Base-by-base conservation (phyloP, 2,888 invertebrate species). In the Corythucha ciliata region DNA sequence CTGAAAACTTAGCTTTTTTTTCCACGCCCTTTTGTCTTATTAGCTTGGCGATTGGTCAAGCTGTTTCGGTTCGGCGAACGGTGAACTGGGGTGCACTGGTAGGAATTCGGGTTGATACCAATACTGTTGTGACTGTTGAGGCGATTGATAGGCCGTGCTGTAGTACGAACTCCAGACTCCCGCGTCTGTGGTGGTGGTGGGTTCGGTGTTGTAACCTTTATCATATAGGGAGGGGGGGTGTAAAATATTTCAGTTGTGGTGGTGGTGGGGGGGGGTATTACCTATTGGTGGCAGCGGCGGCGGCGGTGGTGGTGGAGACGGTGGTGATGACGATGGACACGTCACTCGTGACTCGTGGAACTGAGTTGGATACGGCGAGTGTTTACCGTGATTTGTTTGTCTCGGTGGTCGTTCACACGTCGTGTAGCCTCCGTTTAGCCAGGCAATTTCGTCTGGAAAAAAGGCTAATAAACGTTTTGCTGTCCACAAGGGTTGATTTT, bases 401-500 rank as follows among this genome's bases (percentile, higher is more conserved):
- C 44, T 40, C 37, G 36, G 54, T 33, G 18, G 44, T 40, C 46
- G 46, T 42, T 40, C 53, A 24, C 44, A 48, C 44, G 21, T 49
- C 39, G 50, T 50, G 45, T 52, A 52, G 21, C 37, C 48, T 39
- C 26, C 20, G 44, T 34, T 54, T 55, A 55, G 49, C 57, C 56
- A 48, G 51, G 52, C 44, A 50, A 50, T 44, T 32, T 54, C 51
- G 44, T 54, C 51, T 52, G 37, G 22, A 47, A 39, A 10, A 5
- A 24, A 20, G 7, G 14, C 8, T 36, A 14, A 8, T 36, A 36
- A 36, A 36, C 29, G n/a, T 29, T 14, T 12, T 14, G 36, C 14
- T 36, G 14, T 36, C 36, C 16, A 36, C 10, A 12, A 10, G 36
- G 8, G 10, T 12, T 14, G 14, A 36, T 12, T 16, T 7, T 36